These are phyloP conservation scores for Myzus persicae DNA, from an alignment of 1,140 invertebrate species.

Conservation along the genomic window DNA sequence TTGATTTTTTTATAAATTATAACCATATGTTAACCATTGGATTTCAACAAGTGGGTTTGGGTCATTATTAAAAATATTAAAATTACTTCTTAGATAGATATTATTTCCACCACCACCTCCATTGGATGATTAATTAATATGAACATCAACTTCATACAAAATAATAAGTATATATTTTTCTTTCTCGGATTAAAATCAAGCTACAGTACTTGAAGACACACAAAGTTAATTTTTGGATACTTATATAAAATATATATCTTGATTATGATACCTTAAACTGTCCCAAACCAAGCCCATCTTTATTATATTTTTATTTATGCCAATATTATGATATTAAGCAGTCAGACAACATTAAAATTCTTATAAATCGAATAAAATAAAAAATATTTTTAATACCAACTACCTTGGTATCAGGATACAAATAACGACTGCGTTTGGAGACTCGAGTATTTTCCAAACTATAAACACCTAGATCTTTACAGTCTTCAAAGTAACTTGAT, in stretches of 20 bases:
- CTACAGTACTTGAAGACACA: too few relatives aligned
- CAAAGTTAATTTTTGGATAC: not conserved
- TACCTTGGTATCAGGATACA: not conserved
- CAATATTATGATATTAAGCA: not conserved
- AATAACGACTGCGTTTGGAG: conserved; percentile 35
- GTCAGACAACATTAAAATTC: not conserved
- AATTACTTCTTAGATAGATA: not conserved
- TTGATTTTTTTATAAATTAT: not conserved
- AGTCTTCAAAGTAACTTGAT: not conserved
- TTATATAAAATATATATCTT: not conserved
- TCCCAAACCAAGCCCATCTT: not conserved
- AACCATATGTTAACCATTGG: not conserved
- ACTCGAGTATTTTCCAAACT: not conserved
- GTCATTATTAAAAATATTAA: not conserved
- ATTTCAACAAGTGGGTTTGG: not conserved
- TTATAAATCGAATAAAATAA: not conserved
- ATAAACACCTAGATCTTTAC: conserved; percentile 21
- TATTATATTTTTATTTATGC: not conserved
- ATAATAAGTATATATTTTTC: too few relatives aligned
- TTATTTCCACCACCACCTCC: too few relatives aligned
- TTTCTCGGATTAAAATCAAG: not conserved
- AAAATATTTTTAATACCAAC: not conserved
- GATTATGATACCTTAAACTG: not conserved
- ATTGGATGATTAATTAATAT: too few relatives aligned
- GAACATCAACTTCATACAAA: too few relatives aligned